A percentile compares a stretch with the other conserved stretches of the same genome.
phyloP scores from a whole-genome alignment of 1,140 invertebrate genomes.

The Bombus consobrinus region DNA sequence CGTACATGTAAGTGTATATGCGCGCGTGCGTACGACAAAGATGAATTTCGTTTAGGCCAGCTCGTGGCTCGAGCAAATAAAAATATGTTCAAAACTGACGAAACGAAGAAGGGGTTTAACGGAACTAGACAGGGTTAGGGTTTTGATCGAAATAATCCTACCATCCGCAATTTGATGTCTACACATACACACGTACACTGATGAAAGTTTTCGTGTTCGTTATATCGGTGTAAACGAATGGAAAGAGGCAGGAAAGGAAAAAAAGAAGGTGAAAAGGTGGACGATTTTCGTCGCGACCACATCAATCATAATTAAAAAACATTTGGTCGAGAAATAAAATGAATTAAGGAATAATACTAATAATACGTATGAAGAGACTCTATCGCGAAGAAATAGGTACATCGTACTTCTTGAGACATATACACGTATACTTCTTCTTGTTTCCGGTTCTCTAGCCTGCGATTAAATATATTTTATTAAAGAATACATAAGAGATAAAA shows the following conservation, averaged over 20 bases:
- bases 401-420: slow-evolving; percentile 5
- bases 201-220: slow-evolving; percentile 36
- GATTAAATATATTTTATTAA: slow-evolving; percentile 34
- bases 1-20: slow-evolving; percentile 31
- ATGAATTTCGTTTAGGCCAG: slow-evolving; percentile 51
- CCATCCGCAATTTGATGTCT: slow-evolving; percentile 18
- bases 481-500: slow-evolving; percentile 10
- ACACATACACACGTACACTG: background rate
- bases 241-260: background rate
- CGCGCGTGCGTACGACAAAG: slow-evolving; percentile 22
- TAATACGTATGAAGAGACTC: background rate
- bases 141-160: slow-evolving; percentile 44
- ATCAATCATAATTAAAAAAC: slow-evolving; percentile 5
- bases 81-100: slow-evolving; percentile 27
- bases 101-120: slow-evolving; percentile 29
- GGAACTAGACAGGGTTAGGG: slow-evolving; percentile 5
- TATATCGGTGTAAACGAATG: background rate
- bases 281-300: background rate
- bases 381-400: slow-evolving; percentile 2
- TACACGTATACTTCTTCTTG: slow-evolving; percentile 28
- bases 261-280: too few species aligned
- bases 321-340: background rate
- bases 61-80: slow-evolving; percentile 57
- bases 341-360: background rate
- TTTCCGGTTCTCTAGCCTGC: slow-evolving; percentile 40